A percentile compares a stretch with the other conserved stretches of the same genome.
Evolutionary conservation across 2,888 invertebrate species (phyloP).

Genomic region (Scaptomyza tumidula): DNA sequence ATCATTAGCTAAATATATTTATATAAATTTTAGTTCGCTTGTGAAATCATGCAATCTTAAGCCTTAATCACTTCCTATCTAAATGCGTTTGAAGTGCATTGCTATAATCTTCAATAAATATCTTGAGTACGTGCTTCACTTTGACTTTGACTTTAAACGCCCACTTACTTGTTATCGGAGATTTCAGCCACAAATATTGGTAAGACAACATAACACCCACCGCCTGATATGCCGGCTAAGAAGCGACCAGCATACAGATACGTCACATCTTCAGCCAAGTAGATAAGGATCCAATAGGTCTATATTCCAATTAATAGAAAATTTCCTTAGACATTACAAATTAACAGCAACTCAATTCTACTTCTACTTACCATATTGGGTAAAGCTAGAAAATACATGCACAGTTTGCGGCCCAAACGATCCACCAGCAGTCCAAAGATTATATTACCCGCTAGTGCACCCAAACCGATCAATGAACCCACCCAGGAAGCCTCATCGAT

Average conservation of each 20-base stretch:
- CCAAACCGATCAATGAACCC: conserved; percentile 73
- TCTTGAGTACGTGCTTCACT: conserved; percentile 7
- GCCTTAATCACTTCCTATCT: conserved; percentile 9
- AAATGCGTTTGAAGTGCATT: conserved; percentile 8
- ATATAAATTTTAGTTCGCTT: not conserved
- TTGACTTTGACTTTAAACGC: not conserved
- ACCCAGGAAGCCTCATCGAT: conserved; percentile 75
- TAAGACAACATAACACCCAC: conserved; percentile 74
- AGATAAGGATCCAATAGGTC: conserved; percentile 77
- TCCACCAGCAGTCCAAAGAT: conserved; percentile 73
- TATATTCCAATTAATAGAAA: conserved; percentile 27
- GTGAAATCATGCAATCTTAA: too few relatives aligned
- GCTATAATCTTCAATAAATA: conserved; percentile 3
- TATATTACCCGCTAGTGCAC: conserved; percentile 74
- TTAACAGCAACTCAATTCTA: not conserved
- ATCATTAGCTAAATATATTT: too few relatives aligned
- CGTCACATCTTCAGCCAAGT: conserved; percentile 62
- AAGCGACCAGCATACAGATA: conserved; percentile 76
- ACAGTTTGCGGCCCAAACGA: conserved; percentile 71
- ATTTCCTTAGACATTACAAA: not conserved
- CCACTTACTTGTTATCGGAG: conserved; percentile 73
- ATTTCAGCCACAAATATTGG: conserved; percentile 82
- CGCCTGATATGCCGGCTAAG: conserved; percentile 76
- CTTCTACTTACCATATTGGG: conserved; percentile 71
- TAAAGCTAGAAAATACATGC: conserved; percentile 69